Conservation (phyloP, 92 coral and sea anemone genomes). For the Epizoanthus illoricatus region DNA sequence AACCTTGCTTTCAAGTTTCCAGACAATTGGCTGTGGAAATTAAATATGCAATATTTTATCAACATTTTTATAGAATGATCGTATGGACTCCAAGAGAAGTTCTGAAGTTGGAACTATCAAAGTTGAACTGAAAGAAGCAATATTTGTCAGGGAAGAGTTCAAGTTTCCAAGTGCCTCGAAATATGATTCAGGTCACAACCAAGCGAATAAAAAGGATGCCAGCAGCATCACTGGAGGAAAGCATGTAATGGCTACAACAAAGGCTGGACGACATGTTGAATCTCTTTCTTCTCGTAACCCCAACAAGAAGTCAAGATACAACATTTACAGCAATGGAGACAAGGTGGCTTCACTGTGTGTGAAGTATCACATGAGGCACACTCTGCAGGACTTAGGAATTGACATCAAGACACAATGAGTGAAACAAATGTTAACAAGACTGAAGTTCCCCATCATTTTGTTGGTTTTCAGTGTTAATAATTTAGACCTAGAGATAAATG, state of each 20-base stretch:
- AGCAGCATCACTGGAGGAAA: slow-evolving; percentile 22
- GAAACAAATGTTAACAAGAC: background rate
- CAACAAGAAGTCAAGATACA: background rate
- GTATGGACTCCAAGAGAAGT: slow-evolving; percentile 2
- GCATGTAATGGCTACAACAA: slow-evolving; percentile 32
- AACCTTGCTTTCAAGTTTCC: no score
- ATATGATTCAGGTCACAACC: background rate
- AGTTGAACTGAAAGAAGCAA: slow-evolving; percentile 34
- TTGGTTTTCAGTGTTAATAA: no score
- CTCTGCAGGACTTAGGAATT: slow-evolving; percentile 29
- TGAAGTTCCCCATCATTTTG: no score
- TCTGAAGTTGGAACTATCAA: slow-evolving; percentile 24
- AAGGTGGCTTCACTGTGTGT: background rate
- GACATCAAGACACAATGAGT: background rate
- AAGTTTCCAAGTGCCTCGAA: background rate
- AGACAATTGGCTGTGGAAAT: background rate
- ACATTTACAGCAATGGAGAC: slow-evolving; percentile 7
- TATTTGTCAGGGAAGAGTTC: background rate
- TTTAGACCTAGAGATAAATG: no score
- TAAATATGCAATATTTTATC: background rate
- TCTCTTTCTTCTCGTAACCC: background rate
- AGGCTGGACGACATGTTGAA: slow-evolving; percentile 11
- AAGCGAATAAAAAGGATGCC: slow-evolving; percentile 40
- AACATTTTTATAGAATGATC: slow-evolving; percentile 8
- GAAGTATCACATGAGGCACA: slow-evolving; percentile 22